These are phyloP conservation scores for Brachyopa scutellaris DNA, from an alignment of 2,888 invertebrate genomes.

Conservation along the genomic window DNA sequence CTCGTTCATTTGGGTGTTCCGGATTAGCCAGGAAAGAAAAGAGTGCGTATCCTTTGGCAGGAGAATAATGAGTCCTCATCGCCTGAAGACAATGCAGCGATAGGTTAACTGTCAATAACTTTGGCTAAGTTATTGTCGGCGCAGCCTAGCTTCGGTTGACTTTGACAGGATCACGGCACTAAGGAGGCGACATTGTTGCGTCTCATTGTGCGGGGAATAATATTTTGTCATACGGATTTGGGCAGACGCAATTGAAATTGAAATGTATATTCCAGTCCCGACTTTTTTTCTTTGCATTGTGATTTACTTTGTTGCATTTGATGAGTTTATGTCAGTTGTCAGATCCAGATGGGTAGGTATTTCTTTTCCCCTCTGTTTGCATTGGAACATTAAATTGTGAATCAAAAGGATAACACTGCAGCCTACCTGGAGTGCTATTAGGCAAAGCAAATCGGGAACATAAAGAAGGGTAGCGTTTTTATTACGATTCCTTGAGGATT, in stretches of 20 bases:
- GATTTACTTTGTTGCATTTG: slow-evolving; percentile 63
- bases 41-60: slow-evolving; percentile 34
- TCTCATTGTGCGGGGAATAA: slow-evolving; percentile 31
- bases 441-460: slow-evolving; percentile 45
- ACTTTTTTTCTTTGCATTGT: slow-evolving; percentile 33
- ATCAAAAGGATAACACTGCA: slow-evolving; percentile 60
- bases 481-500: slow-evolving; percentile 61
- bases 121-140: slow-evolving; percentile 50
- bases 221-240: slow-evolving; percentile 66
- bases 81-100: slow-evolving; percentile 49
- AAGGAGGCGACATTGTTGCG: slow-evolving; percentile 50
- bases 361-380: slow-evolving; percentile 42
- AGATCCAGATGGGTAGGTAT: background rate
- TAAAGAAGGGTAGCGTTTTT: slow-evolving; percentile 67
- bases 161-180: slow-evolving; percentile 45
- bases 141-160: slow-evolving; percentile 42
- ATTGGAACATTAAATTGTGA: slow-evolving; percentile 40
- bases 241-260: slow-evolving; percentile 71
- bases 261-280: slow-evolving; percentile 59
- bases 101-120: slow-evolving; percentile 69
- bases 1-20: slow-evolving; percentile 36
- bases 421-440: slow-evolving; percentile 56
- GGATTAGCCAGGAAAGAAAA: slow-evolving; percentile 10
- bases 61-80: slow-evolving; percentile 34
- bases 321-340: slow-evolving; percentile 29